A percentile compares a stretch with the other conserved stretches of the same genome.
phyloP scores from a whole-genome alignment of 2,113 vertebrate genomes.

The Clarias macrocephalus region DNA sequence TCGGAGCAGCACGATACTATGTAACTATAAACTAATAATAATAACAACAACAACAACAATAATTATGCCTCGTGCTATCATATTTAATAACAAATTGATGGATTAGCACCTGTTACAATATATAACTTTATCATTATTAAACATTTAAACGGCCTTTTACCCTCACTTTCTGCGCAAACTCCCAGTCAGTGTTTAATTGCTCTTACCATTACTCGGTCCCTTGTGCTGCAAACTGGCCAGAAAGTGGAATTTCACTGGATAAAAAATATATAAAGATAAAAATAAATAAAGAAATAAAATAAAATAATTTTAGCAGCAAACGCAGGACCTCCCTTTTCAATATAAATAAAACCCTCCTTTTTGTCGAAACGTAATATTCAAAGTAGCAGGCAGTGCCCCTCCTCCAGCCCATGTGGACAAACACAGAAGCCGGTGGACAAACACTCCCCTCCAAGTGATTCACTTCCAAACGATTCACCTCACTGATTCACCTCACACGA shows the following conservation, averaged over 20 bases:
- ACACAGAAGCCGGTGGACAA: not conserved
- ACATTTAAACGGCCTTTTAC: not conserved
- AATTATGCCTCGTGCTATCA: too few relatives aligned
- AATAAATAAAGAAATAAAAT: too few relatives aligned
- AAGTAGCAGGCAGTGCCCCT: not conserved
- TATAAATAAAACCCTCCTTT: slow-evolving; percentile 5
- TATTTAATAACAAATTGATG: not conserved
- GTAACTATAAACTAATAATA: too few relatives aligned
- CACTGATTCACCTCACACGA: not conserved
- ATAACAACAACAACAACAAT: not conserved
- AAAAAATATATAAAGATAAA: too few relatives aligned
- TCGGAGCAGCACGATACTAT: not conserved
- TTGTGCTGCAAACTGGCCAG: not conserved
- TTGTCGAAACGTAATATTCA: slow-evolving; percentile 1
- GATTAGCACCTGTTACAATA: not conserved
- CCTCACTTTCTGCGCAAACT: not conserved
- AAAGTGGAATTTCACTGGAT: not conserved
- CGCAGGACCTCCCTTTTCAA: slow-evolving; percentile 48
- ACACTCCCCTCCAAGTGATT: not conserved
- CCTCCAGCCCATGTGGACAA: slow-evolving; percentile 15
- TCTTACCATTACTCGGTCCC: slow-evolving; percentile 42
- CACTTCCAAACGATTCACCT: not conserved
- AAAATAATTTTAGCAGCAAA: slow-evolving; percentile 28
- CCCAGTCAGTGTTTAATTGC: not conserved
- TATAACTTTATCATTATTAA: not conserved